These are phyloP conservation scores for Ranitomeya variabilis DNA, from an alignment of 2,113 vertebrate species.

Conservation along the genomic window DNA sequence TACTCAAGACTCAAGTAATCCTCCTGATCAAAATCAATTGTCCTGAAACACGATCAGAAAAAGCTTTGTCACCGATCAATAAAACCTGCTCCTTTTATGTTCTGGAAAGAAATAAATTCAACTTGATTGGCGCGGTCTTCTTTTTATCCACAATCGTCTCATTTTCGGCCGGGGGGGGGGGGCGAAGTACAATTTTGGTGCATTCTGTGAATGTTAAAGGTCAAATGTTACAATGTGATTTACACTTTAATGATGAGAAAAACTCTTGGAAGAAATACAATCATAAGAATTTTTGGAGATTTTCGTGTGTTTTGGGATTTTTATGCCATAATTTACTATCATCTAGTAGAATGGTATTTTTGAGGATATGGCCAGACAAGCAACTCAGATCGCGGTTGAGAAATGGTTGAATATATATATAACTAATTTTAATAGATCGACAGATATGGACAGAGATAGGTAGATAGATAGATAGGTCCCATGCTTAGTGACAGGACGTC, in stretches of 20 bases:
- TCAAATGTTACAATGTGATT: slow-evolving; percentile 6
- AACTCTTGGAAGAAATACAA: background rate
- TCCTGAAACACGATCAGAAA: slow-evolving; percentile 54
- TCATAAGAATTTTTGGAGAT: background rate
- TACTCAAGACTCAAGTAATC: slow-evolving; percentile 54
- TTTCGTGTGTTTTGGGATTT: background rate
- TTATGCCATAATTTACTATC: background rate
- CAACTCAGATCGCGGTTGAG: background rate
- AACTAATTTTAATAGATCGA: background rate
- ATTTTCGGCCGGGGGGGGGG: background rate
- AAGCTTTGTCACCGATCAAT: slow-evolving; percentile 42
- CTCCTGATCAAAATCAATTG: slow-evolving; percentile 55
- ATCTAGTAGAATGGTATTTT: background rate
- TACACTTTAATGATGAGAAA: background rate
- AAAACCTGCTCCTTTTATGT: slow-evolving; percentile 32
- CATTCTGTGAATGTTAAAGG: background rate
- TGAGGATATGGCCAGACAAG: background rate
- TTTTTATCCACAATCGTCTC: background rate
- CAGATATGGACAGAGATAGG: background rate
- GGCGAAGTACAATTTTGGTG: background rate
- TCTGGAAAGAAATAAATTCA: background rate
- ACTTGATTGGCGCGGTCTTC: background rate
- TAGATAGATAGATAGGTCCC: background rate
- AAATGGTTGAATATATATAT: background rate
- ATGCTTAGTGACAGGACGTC: no score